A percentile compares a stretch with the other conserved stretches of the same genome.
Evolutionary conservation across 2,888 invertebrate genomes (phyloP).

Genomic region (Keiferia lycopersicella): DNA sequence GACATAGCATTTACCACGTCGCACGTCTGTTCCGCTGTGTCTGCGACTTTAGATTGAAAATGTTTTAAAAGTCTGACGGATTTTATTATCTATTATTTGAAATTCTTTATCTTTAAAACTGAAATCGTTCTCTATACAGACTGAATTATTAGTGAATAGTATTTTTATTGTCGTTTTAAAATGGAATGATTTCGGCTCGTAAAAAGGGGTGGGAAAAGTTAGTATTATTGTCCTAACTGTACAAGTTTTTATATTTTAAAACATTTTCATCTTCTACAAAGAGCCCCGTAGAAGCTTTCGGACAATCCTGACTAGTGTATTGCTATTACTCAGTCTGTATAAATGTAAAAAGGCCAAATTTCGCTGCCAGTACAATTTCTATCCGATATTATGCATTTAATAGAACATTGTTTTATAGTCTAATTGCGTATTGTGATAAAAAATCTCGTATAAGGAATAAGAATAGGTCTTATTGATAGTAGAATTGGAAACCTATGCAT

Average conservation of each 20-base stretch:
- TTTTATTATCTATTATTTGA: neutral
- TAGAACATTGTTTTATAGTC: conserved; percentile 7
- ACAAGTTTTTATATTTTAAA: conserved; percentile 3
- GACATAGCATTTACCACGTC: no score
- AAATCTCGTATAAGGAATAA: conserved; percentile 11
- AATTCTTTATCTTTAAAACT: neutral
- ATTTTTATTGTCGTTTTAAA: neutral
- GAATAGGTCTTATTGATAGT: neutral
- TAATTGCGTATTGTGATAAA: conserved; percentile 22
- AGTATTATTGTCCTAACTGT: no score
- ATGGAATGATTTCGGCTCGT: neutral
- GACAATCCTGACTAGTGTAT: conserved; percentile 9
- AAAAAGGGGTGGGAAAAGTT: neutral
- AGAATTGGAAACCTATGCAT: neutral
- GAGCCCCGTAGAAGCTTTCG: neutral
- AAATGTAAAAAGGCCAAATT: neutral
- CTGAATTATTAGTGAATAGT: no score
- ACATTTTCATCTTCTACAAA: neutral
- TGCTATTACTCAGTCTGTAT: neutral
- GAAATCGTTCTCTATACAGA: no score
- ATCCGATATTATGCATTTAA: conserved; percentile 16
- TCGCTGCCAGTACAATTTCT: conserved; percentile 7
- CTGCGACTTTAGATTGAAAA: neutral
- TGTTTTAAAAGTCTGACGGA: neutral
- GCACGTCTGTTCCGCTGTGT: no score